Base-by-base conservation (phyloP, 2,797 vertebrate genomes). In the Orientallactaga sibirica region DNA sequence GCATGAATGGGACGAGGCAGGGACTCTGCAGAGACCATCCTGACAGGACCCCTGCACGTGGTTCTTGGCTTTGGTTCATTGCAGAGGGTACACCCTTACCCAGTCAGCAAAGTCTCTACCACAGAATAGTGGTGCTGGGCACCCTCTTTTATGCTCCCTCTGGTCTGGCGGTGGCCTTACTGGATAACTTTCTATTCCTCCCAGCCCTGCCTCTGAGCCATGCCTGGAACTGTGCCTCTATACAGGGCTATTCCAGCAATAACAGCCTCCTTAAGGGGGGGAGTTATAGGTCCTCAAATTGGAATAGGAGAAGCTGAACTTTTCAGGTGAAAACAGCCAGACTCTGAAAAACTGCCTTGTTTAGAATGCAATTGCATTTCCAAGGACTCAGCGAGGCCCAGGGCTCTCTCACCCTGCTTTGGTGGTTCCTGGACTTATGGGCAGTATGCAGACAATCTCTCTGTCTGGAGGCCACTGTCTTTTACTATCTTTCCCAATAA, bases 401-500 rank as follows among this genome's bases (percentile, higher is more conserved):
- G 15, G 25, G 52, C 33, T 6, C 67, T 41, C 41, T 75, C 7
- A 1, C 74, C 58, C 33, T 7, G 0, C 52, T 67, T 20, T 14
- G 14, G 83, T 41, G 88, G 12, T 24, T 76, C 85, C 8, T 71
- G 87, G 68, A 33, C 73, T 82, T 77, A 70, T 20, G 9, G 73
- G 52, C 29, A 4, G 66, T 19, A 1, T 4, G 0, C 8, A 29
- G 92, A 75, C n/a, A 78, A 68, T 68, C 89, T 95, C 91, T 66
- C 74, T 64, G 78, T 84, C 94, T 93, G 80, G 61, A 29, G 10
- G 94, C 10, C 0, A 58, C 93, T 94, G 75, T 91, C 93, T 61
- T 91, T 96, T 88, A 86, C 88, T 95, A 70, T 43, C 41, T 94
- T 79, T 96, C 89, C 79, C 93, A 94, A 70, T 91, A 92, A 96